Base-by-base conservation (phyloP, 2,888 invertebrate species). In the Drosophila phalerata region DNA sequence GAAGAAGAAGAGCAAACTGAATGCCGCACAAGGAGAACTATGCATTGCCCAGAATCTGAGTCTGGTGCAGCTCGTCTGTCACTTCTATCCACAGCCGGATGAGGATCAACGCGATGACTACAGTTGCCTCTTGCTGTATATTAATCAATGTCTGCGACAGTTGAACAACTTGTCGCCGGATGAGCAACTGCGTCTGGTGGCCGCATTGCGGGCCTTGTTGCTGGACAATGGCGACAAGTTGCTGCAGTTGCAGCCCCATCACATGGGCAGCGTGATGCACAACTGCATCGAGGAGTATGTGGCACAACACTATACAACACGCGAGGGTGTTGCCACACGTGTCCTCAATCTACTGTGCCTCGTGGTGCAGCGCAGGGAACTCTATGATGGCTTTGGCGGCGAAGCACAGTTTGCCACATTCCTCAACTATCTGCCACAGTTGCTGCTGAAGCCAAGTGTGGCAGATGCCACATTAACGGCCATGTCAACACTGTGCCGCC, bases 401-500 rank as follows among this genome's bases (percentile, higher is more conserved):
- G 73, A 74, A 5, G 37, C 77, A 0, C 85, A 89, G 30, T 95
- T 94, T 86, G 90, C 93, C 47, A 84, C 83, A 10, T 95, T 95
- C 94, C 89, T 95, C 0, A 90, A 91, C 63, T 93, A 93, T 63
- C 89, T 95, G 71, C 95, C 95, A 0, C 93, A 94, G 69, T 93
- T 95, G 66, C 91, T 96, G 51, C 92, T 92, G 9, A 89, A 94
- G 66, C 91, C 93, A n/a, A 87, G 93, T 42, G 92, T 95, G 8
- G 93, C 93, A 40, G 89, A 92, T 42, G 92, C 94, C 77, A 94
- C 94, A 4, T 88, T 95, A n/a, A 87, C 94, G 61, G 94, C 94
- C 6, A 92, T 95, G 69, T 93, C 94, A 15, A 93, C 93, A 71
- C 93, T 95, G 88, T 94, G 94, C 19, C 93, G 94, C 53, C 93